Conservation (phyloP, 2,797 vertebrate species). For the Tenualosa ilisha region DNA sequence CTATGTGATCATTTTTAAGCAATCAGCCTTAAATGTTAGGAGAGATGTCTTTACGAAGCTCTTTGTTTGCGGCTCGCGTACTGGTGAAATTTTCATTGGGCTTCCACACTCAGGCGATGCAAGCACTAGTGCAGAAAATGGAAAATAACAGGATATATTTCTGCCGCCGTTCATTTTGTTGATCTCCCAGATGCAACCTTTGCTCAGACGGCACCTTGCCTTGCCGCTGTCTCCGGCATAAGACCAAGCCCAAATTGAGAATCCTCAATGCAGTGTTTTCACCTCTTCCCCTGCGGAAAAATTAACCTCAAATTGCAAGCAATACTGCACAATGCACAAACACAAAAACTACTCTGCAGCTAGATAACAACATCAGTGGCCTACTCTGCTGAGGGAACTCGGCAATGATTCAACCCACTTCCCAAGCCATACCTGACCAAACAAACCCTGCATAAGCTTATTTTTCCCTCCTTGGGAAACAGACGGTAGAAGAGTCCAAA, state of each 20-base stretch:
- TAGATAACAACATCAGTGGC: background rate
- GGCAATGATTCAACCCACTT: background rate
- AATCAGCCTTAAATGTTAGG: background rate
- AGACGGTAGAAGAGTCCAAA: background rate
- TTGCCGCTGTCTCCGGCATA: background rate
- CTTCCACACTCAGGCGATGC: background rate
- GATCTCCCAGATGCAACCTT: conserved; percentile 11
- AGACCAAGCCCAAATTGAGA: background rate
- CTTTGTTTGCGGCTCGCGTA: background rate
- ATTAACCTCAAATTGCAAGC: background rate
- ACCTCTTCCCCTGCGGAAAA: background rate
- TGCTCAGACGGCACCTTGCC: background rate
- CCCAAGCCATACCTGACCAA: background rate
- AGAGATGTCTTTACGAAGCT: background rate
- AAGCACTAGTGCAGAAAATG: conserved; percentile 19
- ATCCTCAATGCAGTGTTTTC: background rate
- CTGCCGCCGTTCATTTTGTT: background rate
- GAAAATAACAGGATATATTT: conserved; percentile 21
- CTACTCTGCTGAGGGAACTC: background rate
- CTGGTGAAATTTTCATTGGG: background rate
- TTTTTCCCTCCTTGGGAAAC: background rate
- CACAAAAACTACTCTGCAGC: background rate
- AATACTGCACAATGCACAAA: background rate
- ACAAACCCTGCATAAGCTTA: background rate
- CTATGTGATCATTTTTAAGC: background rate